Evolutionary conservation across 2,113 vertebrate genomes (phyloP).

Genomic region (Hippopotamus amphibius): DNA sequence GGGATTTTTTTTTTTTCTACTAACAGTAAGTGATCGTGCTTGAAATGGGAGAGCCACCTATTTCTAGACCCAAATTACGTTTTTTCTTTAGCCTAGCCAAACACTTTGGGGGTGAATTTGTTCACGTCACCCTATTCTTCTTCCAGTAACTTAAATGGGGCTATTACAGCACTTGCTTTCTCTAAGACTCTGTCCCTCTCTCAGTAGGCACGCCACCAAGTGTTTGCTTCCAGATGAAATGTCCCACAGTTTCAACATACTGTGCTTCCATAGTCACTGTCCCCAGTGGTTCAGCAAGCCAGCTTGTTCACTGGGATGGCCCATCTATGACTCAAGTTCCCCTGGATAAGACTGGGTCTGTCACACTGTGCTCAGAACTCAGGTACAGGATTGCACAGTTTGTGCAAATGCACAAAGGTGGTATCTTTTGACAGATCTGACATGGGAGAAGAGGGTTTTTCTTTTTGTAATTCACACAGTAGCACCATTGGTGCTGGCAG

Average conservation of each 20-base stretch:
- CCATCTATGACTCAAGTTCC: background rate
- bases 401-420: background rate
- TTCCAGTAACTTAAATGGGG: background rate
- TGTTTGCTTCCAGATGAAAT: background rate
- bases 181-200: background rate
- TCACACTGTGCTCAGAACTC: background rate
- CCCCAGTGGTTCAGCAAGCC: accelerated
- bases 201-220: background rate
- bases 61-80: background rate
- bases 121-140: background rate
- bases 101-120: background rate
- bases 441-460: background rate
- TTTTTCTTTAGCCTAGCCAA: background rate
- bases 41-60: background rate
- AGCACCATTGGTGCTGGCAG: background rate
- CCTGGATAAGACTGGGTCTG: background rate
- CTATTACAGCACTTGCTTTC: background rate
- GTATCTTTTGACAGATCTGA: background rate
- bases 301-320: accelerated
- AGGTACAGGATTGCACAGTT: background rate
- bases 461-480: background rate
- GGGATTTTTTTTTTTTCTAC: background rate
- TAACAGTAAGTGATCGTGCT: background rate
- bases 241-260: background rate
- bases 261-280: accelerated